These are phyloP conservation scores for Erynnis tages DNA, from an alignment of 2,888 invertebrate species.

Conservation along the genomic window DNA sequence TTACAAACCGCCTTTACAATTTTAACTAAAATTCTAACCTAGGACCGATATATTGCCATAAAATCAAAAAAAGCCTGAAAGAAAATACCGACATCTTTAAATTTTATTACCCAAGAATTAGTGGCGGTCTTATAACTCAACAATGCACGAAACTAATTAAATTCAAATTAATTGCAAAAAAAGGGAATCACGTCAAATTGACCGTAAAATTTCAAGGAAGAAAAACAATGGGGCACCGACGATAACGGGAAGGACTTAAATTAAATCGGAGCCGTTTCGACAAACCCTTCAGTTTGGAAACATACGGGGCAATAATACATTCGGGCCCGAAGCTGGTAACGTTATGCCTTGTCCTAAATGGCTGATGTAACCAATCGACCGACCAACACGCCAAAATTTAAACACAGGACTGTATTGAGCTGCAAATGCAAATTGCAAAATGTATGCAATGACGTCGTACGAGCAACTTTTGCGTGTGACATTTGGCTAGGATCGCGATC, in stretches of 20 bases:
- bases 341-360: too few species aligned
- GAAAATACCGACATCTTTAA: not conserved
- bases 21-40: too few species aligned
- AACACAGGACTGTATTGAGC: too few species aligned
- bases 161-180: conserved; percentile 75
- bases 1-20: too few species aligned
- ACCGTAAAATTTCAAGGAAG: conserved; percentile 79
- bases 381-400: too few species aligned
- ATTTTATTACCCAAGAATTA: conserved; percentile 14
- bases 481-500: too few species aligned
- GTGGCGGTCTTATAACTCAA: conserved; percentile 34
- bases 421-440: too few species aligned
- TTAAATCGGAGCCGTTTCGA: conserved; percentile 76
- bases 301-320: conserved; percentile 41
- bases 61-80: not conserved
- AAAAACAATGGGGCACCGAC: conserved; percentile 77
- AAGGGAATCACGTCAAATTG: conserved; percentile 78
- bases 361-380: too few species aligned
- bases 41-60: too few species aligned
- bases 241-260: conserved; percentile 78
- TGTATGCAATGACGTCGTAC: too few species aligned
- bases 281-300: conserved; percentile 69
- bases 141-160: conserved; percentile 73
- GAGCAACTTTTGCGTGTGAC: too few species aligned
- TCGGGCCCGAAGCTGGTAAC: conserved; percentile 2